Base-by-base conservation (phyloP, 2,888 invertebrate genomes). In the Syrista parreyssii region DNA sequence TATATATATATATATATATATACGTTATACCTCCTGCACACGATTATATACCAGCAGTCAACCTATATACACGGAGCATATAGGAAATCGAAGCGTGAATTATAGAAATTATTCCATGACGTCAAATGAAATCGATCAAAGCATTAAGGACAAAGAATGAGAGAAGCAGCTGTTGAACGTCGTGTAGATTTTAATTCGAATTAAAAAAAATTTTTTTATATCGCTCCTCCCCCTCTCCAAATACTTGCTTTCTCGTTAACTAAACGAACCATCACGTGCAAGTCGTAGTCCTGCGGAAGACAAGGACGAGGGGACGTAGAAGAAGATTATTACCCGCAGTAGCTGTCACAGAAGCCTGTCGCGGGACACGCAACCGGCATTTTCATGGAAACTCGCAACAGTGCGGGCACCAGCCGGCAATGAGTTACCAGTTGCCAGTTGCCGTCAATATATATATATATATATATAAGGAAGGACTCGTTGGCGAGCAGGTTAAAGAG, bases 341-440 rank as follows among this genome's bases (percentile, higher is more conserved):
- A 72, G 55, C 76, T 78, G 80, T 79, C 79, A 80, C 83, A 82
- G 78, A 82, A 83, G 84, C 82, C 83, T 75, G 69, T 85, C 84
- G 83, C 82, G 78, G 82, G 84, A 85, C 86, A 86, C 86, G 86
- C 85, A 85, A 84, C 84, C 84, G 82, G 84, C 85, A 84, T 84
- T 84, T 86, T 84, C 81, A 80, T 83, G 82, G 82, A 84, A 85
- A 86, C 79, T 80, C 79, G 77, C 33, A 35, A 55, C 23, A 55
- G 55, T 55, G 23, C 55, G 55, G 55, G 55, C 55, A 55, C 55
- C 55, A 55, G 55, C 55, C 55, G 55, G 55, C 55, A 55, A 55
- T 55, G 55, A 55, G 55, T 55, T 55, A 23, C 55, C 55, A 55
- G 55, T 40, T 40, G 40, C 40, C 40, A 40, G 40, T 55, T 55